A percentile compares a stretch with the other conserved stretches of the same genome.
These are phyloP conservation scores for Opisthocomus hoazin DNA, from an alignment of 2,113 vertebrate genomes.

Conservation along the genomic window DNA sequence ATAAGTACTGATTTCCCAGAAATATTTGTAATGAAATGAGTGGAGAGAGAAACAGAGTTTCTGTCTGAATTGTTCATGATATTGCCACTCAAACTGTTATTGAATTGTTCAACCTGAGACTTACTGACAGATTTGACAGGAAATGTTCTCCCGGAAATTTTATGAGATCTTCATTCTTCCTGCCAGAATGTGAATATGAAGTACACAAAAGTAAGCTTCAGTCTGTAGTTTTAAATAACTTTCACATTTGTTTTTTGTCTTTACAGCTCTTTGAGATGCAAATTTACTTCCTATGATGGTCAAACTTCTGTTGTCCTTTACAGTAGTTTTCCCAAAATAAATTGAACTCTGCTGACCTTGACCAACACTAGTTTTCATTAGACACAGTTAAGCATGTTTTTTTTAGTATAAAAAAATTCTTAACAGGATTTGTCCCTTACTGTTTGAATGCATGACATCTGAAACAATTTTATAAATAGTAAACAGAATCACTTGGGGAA, in stretches of 20 bases:
- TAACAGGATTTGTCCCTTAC: background rate
- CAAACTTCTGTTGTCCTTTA: background rate
- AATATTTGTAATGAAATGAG: slow-evolving; percentile 1
- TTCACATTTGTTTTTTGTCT: background rate
- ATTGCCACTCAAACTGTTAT: background rate
- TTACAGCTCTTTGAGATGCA: background rate
- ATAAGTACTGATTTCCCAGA: background rate
- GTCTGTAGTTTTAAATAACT: background rate
- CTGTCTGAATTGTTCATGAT: background rate
- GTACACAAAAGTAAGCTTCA: background rate
- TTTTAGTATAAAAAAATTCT: background rate
- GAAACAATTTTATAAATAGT: background rate
- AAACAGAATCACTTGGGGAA: background rate
- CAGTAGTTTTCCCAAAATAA: background rate
- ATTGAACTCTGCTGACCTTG: background rate
- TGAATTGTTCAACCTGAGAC: background rate
- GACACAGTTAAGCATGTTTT: background rate
- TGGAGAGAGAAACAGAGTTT: background rate
- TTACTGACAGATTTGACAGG: background rate
- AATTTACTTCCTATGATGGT: background rate
- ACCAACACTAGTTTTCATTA: background rate
- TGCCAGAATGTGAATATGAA: background rate
- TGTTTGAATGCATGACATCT: background rate
- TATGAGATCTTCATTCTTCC: background rate
- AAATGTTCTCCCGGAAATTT: background rate